Conservation (phyloP, 1,140 invertebrate species). For the Leucophenga varia region DNA sequence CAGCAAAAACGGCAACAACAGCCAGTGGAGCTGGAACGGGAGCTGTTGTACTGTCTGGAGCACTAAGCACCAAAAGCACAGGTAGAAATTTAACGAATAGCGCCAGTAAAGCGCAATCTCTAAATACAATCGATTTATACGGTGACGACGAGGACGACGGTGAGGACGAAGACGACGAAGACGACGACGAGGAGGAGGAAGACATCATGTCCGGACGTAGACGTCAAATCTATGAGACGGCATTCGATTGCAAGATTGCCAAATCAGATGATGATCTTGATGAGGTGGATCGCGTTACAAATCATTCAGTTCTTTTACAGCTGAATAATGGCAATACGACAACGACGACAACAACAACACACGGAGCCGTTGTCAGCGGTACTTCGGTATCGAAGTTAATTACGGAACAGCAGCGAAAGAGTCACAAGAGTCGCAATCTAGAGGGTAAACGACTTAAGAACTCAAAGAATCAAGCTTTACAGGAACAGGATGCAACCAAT, state of each 20-base stretch:
- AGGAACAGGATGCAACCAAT: constrained; percentile 30
- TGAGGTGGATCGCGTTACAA: constrained; percentile 76
- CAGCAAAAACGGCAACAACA: constrained; percentile 39
- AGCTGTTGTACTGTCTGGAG: constrained; percentile 39
- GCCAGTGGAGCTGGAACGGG: neutral
- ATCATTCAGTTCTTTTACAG: constrained; percentile 72
- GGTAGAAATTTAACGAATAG: too few species aligned
- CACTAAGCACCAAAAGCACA: constrained; percentile 37
- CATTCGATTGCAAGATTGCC: constrained; percentile 83
- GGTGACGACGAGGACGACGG: constrained; percentile 19
- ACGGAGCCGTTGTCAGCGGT: neutral
- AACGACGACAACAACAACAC: neutral
- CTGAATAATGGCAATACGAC: constrained; percentile 54
- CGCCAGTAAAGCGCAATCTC: constrained; percentile 4
- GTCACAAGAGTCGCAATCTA: constrained; percentile 32
- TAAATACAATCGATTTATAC: constrained; percentile 23
- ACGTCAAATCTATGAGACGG: constrained; percentile 82
- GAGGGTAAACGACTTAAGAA: constrained; percentile 51
- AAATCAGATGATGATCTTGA: constrained; percentile 80
- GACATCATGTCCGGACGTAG: constrained; percentile 54
- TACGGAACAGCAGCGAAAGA: too few species aligned
- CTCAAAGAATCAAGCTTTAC: constrained; percentile 49
- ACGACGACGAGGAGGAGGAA: constrained; percentile 34
- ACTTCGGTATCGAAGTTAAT: too few species aligned
- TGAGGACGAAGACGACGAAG: constrained; percentile 14